Conservation (phyloP, 2,888 invertebrate species). For the Unio pictorum region DNA sequence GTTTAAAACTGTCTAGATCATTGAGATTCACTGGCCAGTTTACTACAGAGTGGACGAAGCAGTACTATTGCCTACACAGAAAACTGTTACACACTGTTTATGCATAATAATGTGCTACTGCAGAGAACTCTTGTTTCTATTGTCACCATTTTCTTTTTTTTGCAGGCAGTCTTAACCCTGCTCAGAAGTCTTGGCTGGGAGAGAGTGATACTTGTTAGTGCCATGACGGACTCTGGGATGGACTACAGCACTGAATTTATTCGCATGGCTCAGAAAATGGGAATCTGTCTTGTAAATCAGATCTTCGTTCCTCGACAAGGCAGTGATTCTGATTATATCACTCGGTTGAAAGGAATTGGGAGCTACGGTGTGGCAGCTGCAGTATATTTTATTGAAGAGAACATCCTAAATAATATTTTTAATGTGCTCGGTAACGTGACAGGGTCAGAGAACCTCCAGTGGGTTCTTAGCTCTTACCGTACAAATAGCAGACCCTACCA, state of each 20-base stretch:
- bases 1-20: too few relatives aligned
- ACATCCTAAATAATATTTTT: slow-evolving; percentile 20
- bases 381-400: slow-evolving; percentile 34
- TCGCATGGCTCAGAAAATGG: slow-evolving; percentile 29
- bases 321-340: background rate
- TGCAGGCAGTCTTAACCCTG: slow-evolving; percentile 61
- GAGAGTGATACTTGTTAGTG: slow-evolving; percentile 67
- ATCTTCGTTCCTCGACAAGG: slow-evolving; percentile 29
- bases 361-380: slow-evolving; percentile 38
- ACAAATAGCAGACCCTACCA: slow-evolving; percentile 23
- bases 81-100: too few relatives aligned
- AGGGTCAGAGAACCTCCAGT: slow-evolving; percentile 46
- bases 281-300: slow-evolving; percentile 51
- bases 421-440: slow-evolving; percentile 28
- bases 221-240: slow-evolving; percentile 51
- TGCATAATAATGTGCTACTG: background rate
- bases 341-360: slow-evolving; percentile 24
- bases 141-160: slow-evolving; percentile 6
- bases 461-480: slow-evolving; percentile 51
- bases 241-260: slow-evolving; percentile 44
- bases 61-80: too few relatives aligned
- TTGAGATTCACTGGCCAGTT: too few relatives aligned
- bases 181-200: slow-evolving; percentile 69
- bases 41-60: too few relatives aligned
- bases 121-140: background rate